Conservation (phyloP, 23 tunicate species). For the Styela clava region DNA sequence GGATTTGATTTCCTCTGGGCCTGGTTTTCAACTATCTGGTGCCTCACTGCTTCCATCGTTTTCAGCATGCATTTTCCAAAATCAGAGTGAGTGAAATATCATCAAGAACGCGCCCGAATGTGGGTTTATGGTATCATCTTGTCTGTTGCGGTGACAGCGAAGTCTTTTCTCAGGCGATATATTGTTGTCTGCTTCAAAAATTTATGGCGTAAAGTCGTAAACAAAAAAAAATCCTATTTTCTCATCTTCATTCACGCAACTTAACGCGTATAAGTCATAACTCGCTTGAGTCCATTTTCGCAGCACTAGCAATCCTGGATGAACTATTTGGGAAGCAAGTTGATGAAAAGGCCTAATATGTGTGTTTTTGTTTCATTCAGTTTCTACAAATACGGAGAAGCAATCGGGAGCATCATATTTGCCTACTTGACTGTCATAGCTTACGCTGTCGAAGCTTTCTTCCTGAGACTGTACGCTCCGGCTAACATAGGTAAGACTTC, state of each 20-base stretch:
- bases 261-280: too few species aligned
- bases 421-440: conserved; percentile 39
- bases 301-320: too few species aligned
- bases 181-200: too few species aligned
- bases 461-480: conserved; percentile 56
- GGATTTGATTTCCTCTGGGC: conserved; percentile 86
- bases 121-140: not conserved
- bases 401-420: conserved; percentile 34
- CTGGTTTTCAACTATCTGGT: conserved; percentile 64
- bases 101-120: not conserved
- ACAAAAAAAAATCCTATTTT: too few species aligned
- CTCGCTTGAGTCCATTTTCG: too few species aligned
- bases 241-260: too few species aligned
- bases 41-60: conserved; percentile 62
- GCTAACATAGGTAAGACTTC: conserved; percentile 73
- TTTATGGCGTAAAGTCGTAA: too few species aligned
- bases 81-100: conserved; percentile 1
- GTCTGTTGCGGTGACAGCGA: too few species aligned
- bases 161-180: too few species aligned
- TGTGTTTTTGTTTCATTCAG: too few species aligned
- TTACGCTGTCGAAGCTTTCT: conserved; percentile 64
- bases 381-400: conserved; percentile 42
- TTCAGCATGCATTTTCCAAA: conserved; percentile 43
- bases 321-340: too few species aligned
- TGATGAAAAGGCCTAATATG: too few species aligned